Conservation (phyloP, 2,113 vertebrate genomes). For the Meriones unguiculatus region DNA sequence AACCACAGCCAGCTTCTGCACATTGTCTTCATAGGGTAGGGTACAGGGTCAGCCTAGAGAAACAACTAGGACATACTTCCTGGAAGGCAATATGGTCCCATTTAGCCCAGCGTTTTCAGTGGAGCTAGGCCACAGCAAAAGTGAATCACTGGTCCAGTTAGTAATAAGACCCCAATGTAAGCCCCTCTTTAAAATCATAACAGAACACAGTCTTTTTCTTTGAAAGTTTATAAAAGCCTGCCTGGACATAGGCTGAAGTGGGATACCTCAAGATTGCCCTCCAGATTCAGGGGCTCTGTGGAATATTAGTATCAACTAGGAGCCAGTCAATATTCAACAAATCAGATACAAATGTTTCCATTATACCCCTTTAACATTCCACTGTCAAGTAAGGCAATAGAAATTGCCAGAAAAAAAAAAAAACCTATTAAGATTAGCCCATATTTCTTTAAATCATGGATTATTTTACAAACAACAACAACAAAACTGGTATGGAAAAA, state of each 20-base stretch:
- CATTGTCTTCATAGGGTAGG: background rate
- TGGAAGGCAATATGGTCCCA: background rate
- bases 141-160: background rate
- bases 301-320: background rate
- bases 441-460: background rate
- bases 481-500: background rate
- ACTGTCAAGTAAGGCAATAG: background rate
- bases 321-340: background rate
- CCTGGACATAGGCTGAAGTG: background rate
- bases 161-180: fast-evolving
- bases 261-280: background rate
- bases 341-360: background rate
- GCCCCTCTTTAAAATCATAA: background rate
- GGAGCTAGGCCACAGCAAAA: background rate
- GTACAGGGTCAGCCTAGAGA: background rate
- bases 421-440: background rate
- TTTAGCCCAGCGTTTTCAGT: background rate
- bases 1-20: background rate
- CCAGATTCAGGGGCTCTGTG: background rate
- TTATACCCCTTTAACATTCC: background rate
- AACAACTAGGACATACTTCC: background rate
- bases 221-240: background rate
- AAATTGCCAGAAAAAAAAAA: slow-evolving; percentile 32
- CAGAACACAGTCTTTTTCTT: background rate
- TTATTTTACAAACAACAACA: background rate